Evolutionary conservation across 2,113 vertebrate genomes (phyloP).

Genomic region (Nothobranchius furzeri): DNA sequence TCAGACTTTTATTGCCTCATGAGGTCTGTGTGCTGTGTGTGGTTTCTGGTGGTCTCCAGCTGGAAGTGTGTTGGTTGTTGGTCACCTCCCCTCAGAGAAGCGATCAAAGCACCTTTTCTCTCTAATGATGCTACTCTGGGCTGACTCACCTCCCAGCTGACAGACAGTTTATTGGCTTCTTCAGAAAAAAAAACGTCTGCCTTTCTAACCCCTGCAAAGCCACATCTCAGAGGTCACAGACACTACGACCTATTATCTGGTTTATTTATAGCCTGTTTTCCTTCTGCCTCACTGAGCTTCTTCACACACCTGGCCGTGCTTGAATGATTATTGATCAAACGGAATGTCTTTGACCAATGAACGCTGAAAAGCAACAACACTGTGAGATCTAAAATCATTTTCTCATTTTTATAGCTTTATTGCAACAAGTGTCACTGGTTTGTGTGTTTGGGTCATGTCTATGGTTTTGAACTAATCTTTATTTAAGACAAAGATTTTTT

Average conservation of each 20-base stretch:
- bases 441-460: not conserved
- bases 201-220: slow-evolving; percentile 68
- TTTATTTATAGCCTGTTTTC: slow-evolving; percentile 74
- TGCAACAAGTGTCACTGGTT: slow-evolving; percentile 17
- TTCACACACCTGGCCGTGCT: slow-evolving; percentile 63
- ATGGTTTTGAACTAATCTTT: too few relatives aligned
- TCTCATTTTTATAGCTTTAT: slow-evolving; percentile 13
- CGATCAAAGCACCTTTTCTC: slow-evolving; percentile 67
- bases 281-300: slow-evolving; percentile 57
- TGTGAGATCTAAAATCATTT: slow-evolving; percentile 1
- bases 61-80: slow-evolving; percentile 36
- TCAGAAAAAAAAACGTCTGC: slow-evolving; percentile 75
- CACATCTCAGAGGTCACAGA: slow-evolving; percentile 74
- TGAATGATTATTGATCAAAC: slow-evolving; percentile 54
- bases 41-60: slow-evolving; percentile 43
- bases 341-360: slow-evolving; percentile 26
- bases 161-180: slow-evolving; percentile 80
- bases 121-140: slow-evolving; percentile 73
- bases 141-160: slow-evolving; percentile 76
- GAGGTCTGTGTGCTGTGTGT: slow-evolving; percentile 10
- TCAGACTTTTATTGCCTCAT: slow-evolving; percentile 13
- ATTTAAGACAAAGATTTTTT: too few relatives aligned
- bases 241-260: slow-evolving; percentile 60
- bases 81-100: slow-evolving; percentile 65
- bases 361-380: slow-evolving; percentile 18